Evolutionary conservation across 2,888 invertebrate species (phyloP).

Genomic region (Tribolium freemani): DNA sequence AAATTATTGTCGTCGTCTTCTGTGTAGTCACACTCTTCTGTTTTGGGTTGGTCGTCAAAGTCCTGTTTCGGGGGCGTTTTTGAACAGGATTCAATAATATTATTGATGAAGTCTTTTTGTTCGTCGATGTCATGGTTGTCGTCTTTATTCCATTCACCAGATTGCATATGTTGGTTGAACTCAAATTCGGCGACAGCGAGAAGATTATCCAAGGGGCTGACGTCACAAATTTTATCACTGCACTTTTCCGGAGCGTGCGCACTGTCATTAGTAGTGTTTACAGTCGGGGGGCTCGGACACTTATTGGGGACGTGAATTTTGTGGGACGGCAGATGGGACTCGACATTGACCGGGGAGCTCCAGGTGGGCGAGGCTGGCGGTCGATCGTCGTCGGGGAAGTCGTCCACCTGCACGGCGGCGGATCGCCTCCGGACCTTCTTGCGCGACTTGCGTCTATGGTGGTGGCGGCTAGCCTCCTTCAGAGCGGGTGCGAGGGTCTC

Average conservation of each 20-base stretch:
- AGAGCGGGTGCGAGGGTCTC: conserved; percentile 71
- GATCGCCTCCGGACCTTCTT: conserved; percentile 62
- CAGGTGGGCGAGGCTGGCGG: conserved; percentile 59
- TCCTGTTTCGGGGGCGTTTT: conserved; percentile 57
- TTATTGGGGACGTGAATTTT: conserved; percentile 72
- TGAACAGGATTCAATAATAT: conserved; percentile 60
- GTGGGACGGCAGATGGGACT: conserved; percentile 75
- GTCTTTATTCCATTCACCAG: conserved; percentile 61
- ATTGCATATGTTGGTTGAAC: conserved; percentile 73
- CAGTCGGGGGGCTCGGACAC: conserved; percentile 56
- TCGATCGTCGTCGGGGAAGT: conserved; percentile 50
- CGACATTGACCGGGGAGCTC: conserved; percentile 71
- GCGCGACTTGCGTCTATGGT: conserved; percentile 66
- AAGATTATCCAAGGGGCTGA: conserved; percentile 73
- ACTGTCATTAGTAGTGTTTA: conserved; percentile 64
- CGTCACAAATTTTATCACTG: conserved; percentile 65
- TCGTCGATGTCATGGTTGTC: conserved; percentile 33
- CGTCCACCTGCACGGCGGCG: conserved; percentile 64
- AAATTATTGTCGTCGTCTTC: conserved; percentile 67
- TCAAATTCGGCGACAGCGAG: conserved; percentile 77
- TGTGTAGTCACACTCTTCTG: conserved; percentile 66
- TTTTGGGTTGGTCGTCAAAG: conserved; percentile 49
- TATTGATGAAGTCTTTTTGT: conserved; percentile 55
- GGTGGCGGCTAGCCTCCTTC: conserved; percentile 69
- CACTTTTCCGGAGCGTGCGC: conserved; percentile 66